Conservation (phyloP, 2,113 vertebrate genomes). For the Nettapus auritus region DNA sequence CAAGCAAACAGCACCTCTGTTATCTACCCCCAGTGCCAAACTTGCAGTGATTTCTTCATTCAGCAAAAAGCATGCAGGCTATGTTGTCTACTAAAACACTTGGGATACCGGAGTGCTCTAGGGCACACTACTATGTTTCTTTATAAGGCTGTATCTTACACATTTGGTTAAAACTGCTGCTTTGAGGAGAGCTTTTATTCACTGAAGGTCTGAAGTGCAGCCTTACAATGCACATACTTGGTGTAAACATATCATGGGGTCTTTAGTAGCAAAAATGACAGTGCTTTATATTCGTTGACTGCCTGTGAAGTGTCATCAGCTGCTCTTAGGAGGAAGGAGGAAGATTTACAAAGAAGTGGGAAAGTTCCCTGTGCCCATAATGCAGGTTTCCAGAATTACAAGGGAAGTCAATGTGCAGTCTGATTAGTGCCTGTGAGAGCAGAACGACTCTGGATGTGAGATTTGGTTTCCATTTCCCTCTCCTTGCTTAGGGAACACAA, state of each 20-base stretch:
- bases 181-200: background rate
- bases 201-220: background rate
- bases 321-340: background rate
- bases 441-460: background rate
- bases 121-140: background rate
- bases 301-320: background rate
- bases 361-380: background rate
- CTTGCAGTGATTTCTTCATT: background rate
- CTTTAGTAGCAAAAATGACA: background rate
- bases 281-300: background rate
- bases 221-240: background rate
- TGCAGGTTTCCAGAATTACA: background rate
- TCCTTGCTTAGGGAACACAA: background rate
- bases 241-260: background rate
- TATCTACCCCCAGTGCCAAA: background rate
- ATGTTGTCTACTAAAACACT: background rate
- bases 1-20: background rate
- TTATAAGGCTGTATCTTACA: background rate
- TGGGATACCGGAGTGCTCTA: background rate
- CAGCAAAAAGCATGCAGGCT: background rate
- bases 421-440: background rate
- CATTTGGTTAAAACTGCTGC: background rate
- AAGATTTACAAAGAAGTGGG: background rate
- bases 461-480: background rate
- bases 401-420: background rate